Evolutionary conservation across 64 coral and sea anemone species (phyloP), one percentile per base, ranked within the genome.

Genomic region (Stichodactyla helianthus): DNA sequence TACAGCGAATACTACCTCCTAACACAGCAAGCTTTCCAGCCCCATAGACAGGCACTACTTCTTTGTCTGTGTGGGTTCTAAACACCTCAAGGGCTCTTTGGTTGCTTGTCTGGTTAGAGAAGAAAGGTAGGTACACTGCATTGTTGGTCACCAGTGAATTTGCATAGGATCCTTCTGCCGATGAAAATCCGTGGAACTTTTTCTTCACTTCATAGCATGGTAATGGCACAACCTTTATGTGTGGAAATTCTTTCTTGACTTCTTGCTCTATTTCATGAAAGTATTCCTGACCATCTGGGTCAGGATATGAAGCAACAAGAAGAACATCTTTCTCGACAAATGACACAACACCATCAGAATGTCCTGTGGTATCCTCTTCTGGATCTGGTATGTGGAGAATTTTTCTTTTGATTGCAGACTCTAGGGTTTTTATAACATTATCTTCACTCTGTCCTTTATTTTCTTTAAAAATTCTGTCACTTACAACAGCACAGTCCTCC

Each of bases 251-350:
- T n/a, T 92, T 58, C 16, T 84, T 57, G 61, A 95, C 84, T 28
- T 51, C 86, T 15, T 9, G 82, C 58, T 91, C 87, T 59, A 91
- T 70, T 13, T 35, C 31, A 28, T 95, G 44, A 68, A 86, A 71
- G 54, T 82, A 89, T 16, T 68, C 55, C 2, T 61, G 86, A 26
- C 83, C 89, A 67, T 95, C 86, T 82, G 76, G 22, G 23, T 89
- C 77, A 63, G 88, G 64, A 79, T 77, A 85, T 35, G 83, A 63
- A 44, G 51, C 55, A 77, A 95, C 77, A 3, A 92, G 82, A 1
- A 89, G 82, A 83, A 83, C 76, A 86, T 91, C 54, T 59, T 95
- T 76, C 54, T 95, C 93, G 7, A 95, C 86, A 64, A 95, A 95
- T 63, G 93, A 89, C 27, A 88, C 82, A 25, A 86, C 53, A 14